These are phyloP conservation scores for Patiria miniata DNA, from an alignment of 35 echinoderm and acorn worm genomes.

Conservation along the genomic window DNA sequence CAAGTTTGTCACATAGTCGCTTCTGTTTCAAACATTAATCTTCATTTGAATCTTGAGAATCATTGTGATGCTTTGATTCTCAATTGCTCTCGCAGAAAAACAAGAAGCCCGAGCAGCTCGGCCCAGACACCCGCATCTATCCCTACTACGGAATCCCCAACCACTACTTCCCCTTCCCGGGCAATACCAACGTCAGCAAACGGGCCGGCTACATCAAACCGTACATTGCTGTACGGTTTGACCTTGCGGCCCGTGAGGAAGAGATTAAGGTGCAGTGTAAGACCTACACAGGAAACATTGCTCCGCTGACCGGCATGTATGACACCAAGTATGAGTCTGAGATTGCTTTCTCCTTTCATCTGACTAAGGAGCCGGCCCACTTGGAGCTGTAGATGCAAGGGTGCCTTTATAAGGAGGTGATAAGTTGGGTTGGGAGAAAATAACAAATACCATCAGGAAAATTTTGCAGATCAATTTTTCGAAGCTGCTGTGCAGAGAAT, in stretches of 20 bases:
- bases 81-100: slow-evolving; percentile 38
- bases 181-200: background rate
- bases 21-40: too few relatives aligned
- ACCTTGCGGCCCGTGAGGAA: background rate
- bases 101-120: background rate
- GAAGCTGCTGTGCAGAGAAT: too few relatives aligned
- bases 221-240: slow-evolving; percentile 39
- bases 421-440: too few relatives aligned
- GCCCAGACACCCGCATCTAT: background rate
- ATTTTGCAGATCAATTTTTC: too few relatives aligned
- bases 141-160: slow-evolving; percentile 40
- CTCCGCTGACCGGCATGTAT: slow-evolving; percentile 49
- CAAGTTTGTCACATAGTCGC: too few relatives aligned
- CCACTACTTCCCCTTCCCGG: slow-evolving; percentile 53
- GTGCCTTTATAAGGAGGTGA: background rate
- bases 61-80: too few relatives aligned
- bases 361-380: background rate
- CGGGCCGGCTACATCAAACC: slow-evolving; percentile 37
- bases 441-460: too few relatives aligned
- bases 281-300: slow-evolving; percentile 55
- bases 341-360: slow-evolving; percentile 16
- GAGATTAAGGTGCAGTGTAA: slow-evolving; percentile 41
- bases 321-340: slow-evolving; percentile 41
- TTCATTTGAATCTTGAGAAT: too few relatives aligned
- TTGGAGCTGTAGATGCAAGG: background rate